These are phyloP conservation scores for Strix uralensis DNA, from an alignment of 2,113 vertebrate species.

Conservation along the genomic window DNA sequence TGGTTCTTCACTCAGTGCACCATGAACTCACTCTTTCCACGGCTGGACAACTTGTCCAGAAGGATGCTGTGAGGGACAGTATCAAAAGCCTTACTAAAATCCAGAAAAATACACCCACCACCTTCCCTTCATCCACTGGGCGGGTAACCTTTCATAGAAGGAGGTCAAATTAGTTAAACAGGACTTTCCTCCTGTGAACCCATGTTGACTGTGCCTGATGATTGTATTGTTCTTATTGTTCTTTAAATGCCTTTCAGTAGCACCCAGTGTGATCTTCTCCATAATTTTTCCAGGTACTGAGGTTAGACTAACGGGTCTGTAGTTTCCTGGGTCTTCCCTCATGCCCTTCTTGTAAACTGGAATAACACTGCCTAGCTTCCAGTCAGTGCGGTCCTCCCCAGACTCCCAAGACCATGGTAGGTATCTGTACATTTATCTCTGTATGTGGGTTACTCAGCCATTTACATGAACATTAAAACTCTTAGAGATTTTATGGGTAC, in stretches of 20 bases:
- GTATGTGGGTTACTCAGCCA: not conserved
- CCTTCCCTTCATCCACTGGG: too few species aligned
- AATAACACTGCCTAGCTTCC: not conserved
- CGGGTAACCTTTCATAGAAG: not conserved
- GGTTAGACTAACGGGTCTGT: not conserved
- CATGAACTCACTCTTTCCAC: not conserved
- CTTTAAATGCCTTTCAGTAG: not conserved
- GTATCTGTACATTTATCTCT: not conserved
- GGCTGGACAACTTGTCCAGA: not conserved
- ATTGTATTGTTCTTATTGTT: not conserved
- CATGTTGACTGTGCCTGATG: not conserved
- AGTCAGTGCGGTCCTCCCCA: accelerated
- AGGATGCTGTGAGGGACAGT: not conserved
- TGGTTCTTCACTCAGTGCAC: not conserved
- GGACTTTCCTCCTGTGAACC: not conserved
- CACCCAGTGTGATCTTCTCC: not conserved
- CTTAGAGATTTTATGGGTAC: not conserved
- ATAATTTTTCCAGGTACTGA: not conserved
- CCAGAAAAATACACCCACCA: too few species aligned
- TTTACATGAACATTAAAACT: not conserved
- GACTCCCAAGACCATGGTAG: not conserved
- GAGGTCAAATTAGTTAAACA: not conserved
- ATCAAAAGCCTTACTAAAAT: not conserved
- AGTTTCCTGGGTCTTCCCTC: not conserved
- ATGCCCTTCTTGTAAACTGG: not conserved